phyloP scores from a whole-genome alignment of 2,797 vertebrate species.

The Chlorospingus semifuscus region DNA sequence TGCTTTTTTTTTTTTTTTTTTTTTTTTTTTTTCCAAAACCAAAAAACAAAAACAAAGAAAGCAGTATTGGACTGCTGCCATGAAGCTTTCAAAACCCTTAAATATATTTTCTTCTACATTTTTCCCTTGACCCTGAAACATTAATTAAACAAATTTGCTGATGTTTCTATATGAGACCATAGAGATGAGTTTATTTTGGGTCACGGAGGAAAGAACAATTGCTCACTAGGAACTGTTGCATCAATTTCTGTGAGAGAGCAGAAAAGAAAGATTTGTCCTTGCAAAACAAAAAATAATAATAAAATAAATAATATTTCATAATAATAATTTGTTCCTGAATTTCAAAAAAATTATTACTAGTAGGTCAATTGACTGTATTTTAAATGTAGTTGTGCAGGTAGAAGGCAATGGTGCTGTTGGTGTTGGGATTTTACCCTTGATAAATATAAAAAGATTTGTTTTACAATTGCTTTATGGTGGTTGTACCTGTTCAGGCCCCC shows the following conservation, averaged over 20 bases:
- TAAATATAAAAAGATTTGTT: not conserved
- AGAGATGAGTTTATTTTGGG: not conserved
- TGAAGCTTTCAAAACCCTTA: not conserved
- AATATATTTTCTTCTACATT: constrained; percentile 9
- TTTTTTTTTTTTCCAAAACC: not conserved
- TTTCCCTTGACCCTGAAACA: not conserved
- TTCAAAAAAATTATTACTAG: not conserved
- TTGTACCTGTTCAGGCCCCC: not conserved
- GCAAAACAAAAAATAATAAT: not conserved
- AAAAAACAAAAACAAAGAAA: not conserved
- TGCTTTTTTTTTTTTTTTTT: not conserved
- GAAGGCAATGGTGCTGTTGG: not conserved
- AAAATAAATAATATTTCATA: too few relatives aligned
- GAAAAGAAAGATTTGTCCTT: not conserved
- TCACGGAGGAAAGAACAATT: not conserved
- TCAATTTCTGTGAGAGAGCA: not conserved
- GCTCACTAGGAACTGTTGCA: not conserved
- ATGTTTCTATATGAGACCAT: not conserved
- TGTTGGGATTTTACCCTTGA: not conserved
- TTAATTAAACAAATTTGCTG: constrained; percentile 29
- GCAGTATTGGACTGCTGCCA: not conserved
- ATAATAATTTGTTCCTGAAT: not conserved
- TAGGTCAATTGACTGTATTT: not conserved
- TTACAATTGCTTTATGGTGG: not conserved
- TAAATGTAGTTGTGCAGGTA: not conserved